Evolutionary conservation across 2,888 invertebrate species (phyloP), one percentile per base, ranked within the genome.

Genomic region (Oasisia sp.): DNA sequence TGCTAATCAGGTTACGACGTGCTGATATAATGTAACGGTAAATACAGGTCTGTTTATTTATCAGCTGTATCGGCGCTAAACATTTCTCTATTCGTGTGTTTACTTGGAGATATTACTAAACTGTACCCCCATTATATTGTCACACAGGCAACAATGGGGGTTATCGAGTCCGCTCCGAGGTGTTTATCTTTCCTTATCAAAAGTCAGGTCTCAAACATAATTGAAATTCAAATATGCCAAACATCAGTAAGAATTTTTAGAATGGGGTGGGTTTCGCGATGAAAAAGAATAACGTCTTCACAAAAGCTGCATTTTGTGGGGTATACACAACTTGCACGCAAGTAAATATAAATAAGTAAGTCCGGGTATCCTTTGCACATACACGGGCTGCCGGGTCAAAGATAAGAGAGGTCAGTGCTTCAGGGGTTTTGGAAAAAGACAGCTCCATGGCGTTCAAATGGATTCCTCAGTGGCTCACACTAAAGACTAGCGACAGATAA

Each of bases 1-100:
- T 74, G 74, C 74, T 74, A 74, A 74, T 74, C 74, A 74, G 74
- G 74, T 74, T 74, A 74, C 74, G 27, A 74, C 74, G 27, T n/a
- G 74, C 74, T 27, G 74, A 74, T 74, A 74, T 74, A 74, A 74
- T 74, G 74, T 74, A 74, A 27, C 74, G 14, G 74, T 74, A 74
- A 74, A 74, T 74, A 74, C 74, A 7, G 27, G 19, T 27, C 7
- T 74, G 74, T 74, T 74, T 74, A 74, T 74, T 74, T 74, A 74
- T 74, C 74, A 27, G 27, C 74, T 27, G 27, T n/a, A 74, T 74
- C 74, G n/a, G 74, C n/a, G 27, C 74, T 74, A 74, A 74, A 74
- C 74, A 74, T 74, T 74, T 74, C 38, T 74, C 74, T 74, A 74
- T 74, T 74, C n/a, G 7, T 74, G n/a, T 74, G n/a, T 74, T 27